These are phyloP conservation scores for Tragelaphus strepsiceros DNA, from an alignment of 2,113 vertebrate genomes.

Conservation along the genomic window DNA sequence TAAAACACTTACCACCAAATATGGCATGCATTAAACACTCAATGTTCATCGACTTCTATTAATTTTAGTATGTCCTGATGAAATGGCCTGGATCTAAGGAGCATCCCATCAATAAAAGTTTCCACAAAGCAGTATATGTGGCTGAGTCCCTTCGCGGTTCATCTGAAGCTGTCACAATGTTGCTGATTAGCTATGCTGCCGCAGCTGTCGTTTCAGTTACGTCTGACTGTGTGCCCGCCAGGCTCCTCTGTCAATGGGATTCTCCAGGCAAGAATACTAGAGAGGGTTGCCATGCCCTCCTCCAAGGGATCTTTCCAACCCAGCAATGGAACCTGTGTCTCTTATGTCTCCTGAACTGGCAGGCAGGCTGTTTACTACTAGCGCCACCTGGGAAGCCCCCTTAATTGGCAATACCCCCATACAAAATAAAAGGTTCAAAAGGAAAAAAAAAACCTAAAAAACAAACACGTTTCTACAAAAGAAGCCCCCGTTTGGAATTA, in stretches of 20 bases:
- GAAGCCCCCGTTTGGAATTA: neutral
- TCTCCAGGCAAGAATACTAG: neutral
- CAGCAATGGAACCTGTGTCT: neutral
- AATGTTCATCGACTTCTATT: neutral
- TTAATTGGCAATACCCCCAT: neutral
- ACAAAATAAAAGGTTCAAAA: neutral
- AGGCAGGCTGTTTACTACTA: neutral
- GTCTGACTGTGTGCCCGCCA: neutral
- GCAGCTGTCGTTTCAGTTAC: fast-evolving
- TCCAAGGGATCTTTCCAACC: neutral
- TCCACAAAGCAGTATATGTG: neutral
- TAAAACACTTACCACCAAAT: neutral
- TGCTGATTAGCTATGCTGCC: neutral
- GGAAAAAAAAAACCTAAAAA: neutral
- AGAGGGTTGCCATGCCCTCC: neutral
- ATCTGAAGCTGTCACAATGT: neutral
- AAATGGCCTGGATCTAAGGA: neutral
- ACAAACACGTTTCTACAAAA: neutral
- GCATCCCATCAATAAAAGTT: neutral
- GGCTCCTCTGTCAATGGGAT: neutral
- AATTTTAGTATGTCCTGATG: neutral
- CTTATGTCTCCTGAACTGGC: neutral
- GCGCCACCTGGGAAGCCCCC: neutral
- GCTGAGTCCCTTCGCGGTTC: neutral
- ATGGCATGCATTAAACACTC: neutral